Evolutionary conservation across 2,113 vertebrate genomes (phyloP).

Genomic region (Ammospiza caudacuta): DNA sequence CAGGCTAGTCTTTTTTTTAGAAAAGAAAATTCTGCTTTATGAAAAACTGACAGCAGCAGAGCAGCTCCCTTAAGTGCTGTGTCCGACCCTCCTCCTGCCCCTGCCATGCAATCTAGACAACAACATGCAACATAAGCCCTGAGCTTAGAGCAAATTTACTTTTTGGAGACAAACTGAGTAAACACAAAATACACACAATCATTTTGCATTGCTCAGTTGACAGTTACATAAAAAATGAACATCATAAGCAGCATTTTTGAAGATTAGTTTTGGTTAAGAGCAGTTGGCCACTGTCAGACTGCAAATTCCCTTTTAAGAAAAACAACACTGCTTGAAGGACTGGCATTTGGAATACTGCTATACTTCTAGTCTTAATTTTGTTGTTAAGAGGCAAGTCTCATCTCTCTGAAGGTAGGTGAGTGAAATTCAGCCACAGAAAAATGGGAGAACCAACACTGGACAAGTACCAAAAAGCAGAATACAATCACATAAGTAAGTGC

Average conservation of each 20-base stretch:
- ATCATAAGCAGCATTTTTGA: background rate
- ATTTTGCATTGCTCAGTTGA: background rate
- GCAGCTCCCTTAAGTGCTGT: background rate
- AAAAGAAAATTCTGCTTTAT: background rate
- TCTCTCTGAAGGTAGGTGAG: background rate
- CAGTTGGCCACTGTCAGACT: background rate
- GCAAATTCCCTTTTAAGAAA: background rate
- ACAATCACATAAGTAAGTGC: accelerated
- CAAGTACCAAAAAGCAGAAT: background rate
- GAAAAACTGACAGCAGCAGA: background rate
- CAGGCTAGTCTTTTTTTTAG: background rate
- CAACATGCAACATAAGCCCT: background rate
- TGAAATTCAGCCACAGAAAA: background rate
- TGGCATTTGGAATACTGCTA: background rate
- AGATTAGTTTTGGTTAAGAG: background rate
- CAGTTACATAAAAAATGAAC: background rate
- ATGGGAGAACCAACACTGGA: background rate
- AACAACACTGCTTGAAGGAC: background rate
- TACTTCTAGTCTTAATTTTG: background rate
- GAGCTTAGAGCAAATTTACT: background rate
- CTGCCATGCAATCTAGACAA: background rate
- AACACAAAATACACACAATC: background rate
- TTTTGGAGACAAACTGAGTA: slow-evolving; percentile 28
- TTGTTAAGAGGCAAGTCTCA: background rate
- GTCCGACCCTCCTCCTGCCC: background rate